Evolutionary conservation across 2,888 invertebrate genomes (phyloP), one percentile per base, ranked within the genome.

Genomic region (Scotopteryx bipunctaria): DNA sequence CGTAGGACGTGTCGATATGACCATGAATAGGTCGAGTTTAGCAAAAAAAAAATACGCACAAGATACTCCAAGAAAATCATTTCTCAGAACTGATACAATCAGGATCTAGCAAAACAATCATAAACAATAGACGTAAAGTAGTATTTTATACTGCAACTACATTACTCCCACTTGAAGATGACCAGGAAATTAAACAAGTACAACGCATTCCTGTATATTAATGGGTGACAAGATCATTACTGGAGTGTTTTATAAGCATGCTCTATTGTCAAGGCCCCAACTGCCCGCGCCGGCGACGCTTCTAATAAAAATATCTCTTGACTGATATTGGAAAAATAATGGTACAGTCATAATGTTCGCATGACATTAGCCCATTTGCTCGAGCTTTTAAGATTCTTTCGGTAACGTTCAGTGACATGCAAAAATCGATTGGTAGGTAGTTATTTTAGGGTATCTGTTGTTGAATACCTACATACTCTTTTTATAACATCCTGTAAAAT

Each of bases 131-230:
- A 55, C 57, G 35, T 60, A 57, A 61, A 57, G 46, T 53, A 53
- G 44, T 53, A 60, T 59, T 54, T 58, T 61, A 72, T 69, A 64
- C 61, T 58, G 56, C 67, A 60, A 66, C 59, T 57, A 62, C 60
- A 67, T 63, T 49, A 50, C 55, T 47, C 59, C 71, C 63, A 72
- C 70, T 72, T 65, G 69, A 72, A 71, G 83, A 83, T 72, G 78
- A 81, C 67, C 74, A 77, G 82, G 83, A 86, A 82, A 76, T 75
- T 57, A 55, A 52, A 58, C 58, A 57, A 69, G 60, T 70, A 66
- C 71, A 68, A 74, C 65, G 71, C 82, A 83, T 85, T 78, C 82
- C 76, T 76, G 73, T 76, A 76, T 76, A 78, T 76, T 76, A 78
- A 74, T 72, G 68, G 67, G 71, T 69, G 76, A 71, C 72, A 76